Conservation (phyloP, 1,140 invertebrate species). For the Cherax destructor region DNA sequence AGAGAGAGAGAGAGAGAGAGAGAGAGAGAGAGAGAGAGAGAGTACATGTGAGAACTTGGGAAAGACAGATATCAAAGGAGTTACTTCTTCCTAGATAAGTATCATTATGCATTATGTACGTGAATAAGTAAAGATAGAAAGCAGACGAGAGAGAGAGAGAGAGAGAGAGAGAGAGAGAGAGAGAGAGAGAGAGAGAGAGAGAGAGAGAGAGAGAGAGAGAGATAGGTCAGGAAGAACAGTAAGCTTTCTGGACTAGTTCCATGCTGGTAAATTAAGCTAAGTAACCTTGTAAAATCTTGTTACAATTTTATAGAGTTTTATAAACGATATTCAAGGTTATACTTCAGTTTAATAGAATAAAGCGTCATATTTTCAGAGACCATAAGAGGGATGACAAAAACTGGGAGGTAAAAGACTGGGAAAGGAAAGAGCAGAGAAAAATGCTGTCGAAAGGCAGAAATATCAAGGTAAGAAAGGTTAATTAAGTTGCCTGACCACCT, state of each 20-base stretch:
- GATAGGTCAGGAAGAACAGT: background rate
- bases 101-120: background rate
- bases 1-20: background rate
- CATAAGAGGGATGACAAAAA: background rate
- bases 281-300: background rate
- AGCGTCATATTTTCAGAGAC: background rate
- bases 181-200: background rate
- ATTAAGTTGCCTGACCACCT: background rate
- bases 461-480: background rate
- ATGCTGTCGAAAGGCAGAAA: background rate
- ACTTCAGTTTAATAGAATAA: background rate
- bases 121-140: background rate
- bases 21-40: background rate
- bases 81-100: too few species aligned
- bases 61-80: background rate
- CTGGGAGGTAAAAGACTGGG: background rate
- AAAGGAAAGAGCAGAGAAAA: background rate
- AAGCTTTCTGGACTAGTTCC: too few species aligned
- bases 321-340: background rate
- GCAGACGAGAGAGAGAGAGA: background rate
- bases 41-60: too few species aligned
- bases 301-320: background rate
- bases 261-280: background rate
- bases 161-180: background rate
- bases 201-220: constrained; percentile 9